A percentile compares a stretch with the other conserved stretches of the same genome.
phyloP scores from a whole-genome alignment of 2,113 vertebrate genomes.

The Myotis yumanensis region DNA sequence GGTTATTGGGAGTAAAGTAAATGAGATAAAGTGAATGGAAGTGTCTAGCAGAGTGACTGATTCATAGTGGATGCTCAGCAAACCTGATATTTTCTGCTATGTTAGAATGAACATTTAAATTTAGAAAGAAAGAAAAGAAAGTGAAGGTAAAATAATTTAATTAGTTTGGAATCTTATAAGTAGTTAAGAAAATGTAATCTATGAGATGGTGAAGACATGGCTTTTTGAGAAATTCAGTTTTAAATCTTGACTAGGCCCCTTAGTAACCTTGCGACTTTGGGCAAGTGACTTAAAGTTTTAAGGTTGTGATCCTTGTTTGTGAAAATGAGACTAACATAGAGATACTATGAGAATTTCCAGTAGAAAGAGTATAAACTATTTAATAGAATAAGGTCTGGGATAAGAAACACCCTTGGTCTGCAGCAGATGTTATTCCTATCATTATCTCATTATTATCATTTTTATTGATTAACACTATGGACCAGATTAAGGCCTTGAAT shows the following conservation, averaged over 20 bases:
- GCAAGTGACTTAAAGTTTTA: not conserved
- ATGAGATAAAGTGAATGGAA: not conserved
- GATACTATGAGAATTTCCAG: not conserved
- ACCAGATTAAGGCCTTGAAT: not conserved
- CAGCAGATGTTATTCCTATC: not conserved
- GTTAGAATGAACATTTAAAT: not conserved
- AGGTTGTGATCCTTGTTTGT: not conserved
- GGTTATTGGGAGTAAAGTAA: not conserved
- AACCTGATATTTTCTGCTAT: not conserved
- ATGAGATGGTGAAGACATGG: not conserved
- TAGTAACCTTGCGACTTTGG: not conserved
- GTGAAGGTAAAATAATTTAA: not conserved
- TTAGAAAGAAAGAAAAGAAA: not conserved
- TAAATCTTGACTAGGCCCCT: conserved; percentile 2
- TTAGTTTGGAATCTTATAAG: not conserved
- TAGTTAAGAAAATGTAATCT: not conserved
- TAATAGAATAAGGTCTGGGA: not conserved
- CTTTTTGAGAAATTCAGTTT: not conserved
- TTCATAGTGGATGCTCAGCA: not conserved
- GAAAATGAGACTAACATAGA: not conserved
- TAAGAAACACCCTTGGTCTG: not conserved
- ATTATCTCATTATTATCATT: not conserved
- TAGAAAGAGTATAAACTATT: not conserved
- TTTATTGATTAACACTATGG: not conserved
- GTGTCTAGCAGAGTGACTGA: not conserved